Percentiles rank a stretch among this genome's conserved stretches.
Conservation (phyloP, 2,797 vertebrate genomes). For the Stomatorhinus walkeri region DNA sequence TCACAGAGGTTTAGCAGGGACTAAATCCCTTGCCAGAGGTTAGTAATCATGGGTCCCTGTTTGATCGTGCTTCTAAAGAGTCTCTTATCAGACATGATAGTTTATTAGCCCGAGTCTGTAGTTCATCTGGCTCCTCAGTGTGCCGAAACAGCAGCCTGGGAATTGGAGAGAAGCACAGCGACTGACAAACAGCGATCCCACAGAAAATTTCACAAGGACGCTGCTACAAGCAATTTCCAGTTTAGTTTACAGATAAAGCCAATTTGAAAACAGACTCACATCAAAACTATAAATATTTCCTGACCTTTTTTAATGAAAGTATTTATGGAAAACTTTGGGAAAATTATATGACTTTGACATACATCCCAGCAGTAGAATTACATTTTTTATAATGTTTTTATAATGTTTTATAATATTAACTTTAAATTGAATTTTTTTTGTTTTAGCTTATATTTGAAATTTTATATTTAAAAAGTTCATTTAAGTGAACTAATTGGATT, state of each 20-base stretch:
- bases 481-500: not conserved
- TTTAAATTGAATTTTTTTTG: not conserved
- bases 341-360: not conserved
- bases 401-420: not conserved
- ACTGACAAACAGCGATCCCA: not conserved
- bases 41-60: slow-evolving; percentile 11
- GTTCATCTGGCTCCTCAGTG: not conserved
- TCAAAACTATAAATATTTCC: not conserved
- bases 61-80: slow-evolving; percentile 6
- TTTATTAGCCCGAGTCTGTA: not conserved
- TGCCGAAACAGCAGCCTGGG: not conserved
- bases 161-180: not conserved
- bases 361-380: not conserved
- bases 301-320: not conserved
- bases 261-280: not conserved
- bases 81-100: not conserved
- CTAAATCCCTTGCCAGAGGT: slow-evolving; percentile 13
- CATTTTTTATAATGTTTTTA: not conserved
- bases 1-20: not conserved
- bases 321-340: not conserved
- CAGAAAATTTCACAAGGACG: not conserved
- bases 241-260: slow-evolving; percentile 1
- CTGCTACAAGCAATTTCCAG: not conserved
- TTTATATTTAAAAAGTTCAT: not conserved
- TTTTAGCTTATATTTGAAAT: not conserved